Percentiles rank a stretch among this genome's conserved stretches.
Evolutionary conservation across 2,113 vertebrate species (phyloP).

Genomic region (Dipodomys stephensi): DNA sequence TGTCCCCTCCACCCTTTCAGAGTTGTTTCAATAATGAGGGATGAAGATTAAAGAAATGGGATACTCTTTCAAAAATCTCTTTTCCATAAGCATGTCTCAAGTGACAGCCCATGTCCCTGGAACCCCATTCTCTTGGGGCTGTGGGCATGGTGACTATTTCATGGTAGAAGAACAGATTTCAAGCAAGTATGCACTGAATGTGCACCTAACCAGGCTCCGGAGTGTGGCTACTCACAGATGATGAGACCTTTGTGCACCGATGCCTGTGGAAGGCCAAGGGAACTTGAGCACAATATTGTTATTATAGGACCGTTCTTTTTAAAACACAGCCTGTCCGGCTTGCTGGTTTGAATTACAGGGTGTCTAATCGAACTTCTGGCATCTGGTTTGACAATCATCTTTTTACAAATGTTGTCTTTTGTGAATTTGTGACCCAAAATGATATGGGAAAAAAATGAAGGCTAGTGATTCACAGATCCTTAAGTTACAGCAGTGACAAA

Average conservation of each 20-base stretch:
- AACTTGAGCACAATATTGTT: constrained; percentile 75
- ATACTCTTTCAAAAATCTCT: constrained; percentile 73
- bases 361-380: constrained; percentile 69
- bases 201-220: constrained; percentile 82
- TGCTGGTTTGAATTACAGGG: constrained; percentile 82
- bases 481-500: constrained; percentile 64
- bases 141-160: constrained; percentile 83
- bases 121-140: constrained; percentile 66
- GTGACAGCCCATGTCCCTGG: constrained; percentile 77
- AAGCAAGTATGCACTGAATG: constrained; percentile 80
- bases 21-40: constrained; percentile 70
- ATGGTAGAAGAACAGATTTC: constrained; percentile 82
- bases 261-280: constrained; percentile 62
- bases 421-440: constrained; percentile 80
- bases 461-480: constrained; percentile 57
- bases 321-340: constrained; percentile 77
- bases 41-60: constrained; percentile 81
- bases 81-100: constrained; percentile 75
- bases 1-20: no score
- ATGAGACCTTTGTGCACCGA: constrained; percentile 63
- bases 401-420: constrained; percentile 81
- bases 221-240: constrained; percentile 80
- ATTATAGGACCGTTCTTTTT: constrained; percentile 77
- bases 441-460: constrained; percentile 71
- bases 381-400: constrained; percentile 82